Base-by-base conservation (phyloP, 1,140 invertebrate species). In the Apis laboriosa region DNA sequence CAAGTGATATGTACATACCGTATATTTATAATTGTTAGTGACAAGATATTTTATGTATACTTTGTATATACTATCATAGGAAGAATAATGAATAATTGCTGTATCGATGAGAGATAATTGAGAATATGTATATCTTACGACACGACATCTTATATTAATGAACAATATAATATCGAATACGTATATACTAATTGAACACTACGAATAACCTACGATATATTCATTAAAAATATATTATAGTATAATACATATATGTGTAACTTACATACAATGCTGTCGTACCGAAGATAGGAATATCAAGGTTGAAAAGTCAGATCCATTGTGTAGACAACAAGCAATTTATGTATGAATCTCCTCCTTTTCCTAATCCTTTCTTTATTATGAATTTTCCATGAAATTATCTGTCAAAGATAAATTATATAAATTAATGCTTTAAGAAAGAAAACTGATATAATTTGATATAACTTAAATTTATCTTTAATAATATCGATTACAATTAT, bases 41-140 rank as follows among this genome's bases (percentile, higher is more conserved):
- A 85, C 72, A 81, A 79, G 77, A 85, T 85, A 77, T n/a, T 83
- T 64, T 78, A 77, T 70, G 67, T 34, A 60, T 83, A 71, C 58
- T 78, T 28, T 43, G 5, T 43, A 43, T 43, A 7, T 43, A 43
- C 5, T 8, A 51, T 61, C 24, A 61, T 58, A 13, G 49, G 13
- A 56, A 56, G 56, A 64, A 55, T 82, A 82, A 82, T 77, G 70
- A 64, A 82, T 70, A 56, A 77, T 82, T 66, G 56, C 28, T 24
- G n/a, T 56, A 17, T n/a, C 53, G 73, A 53, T 76, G 7, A 13
- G 21, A 55, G 64, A 60, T 77, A 77, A 82, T 77, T 77, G 19
- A 49, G 11, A 58, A 49, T 55, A 43, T 19, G 43, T 68, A 61
- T 76, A 61, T 76, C 61, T 60, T 17, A 49, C 63, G n/a, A 24